A percentile compares a stretch with the other conserved stretches of the same genome.
Evolutionary conservation across 2,113 vertebrate genomes (phyloP).

Genomic region (Pseudorhombus dupliciocellatus): DNA sequence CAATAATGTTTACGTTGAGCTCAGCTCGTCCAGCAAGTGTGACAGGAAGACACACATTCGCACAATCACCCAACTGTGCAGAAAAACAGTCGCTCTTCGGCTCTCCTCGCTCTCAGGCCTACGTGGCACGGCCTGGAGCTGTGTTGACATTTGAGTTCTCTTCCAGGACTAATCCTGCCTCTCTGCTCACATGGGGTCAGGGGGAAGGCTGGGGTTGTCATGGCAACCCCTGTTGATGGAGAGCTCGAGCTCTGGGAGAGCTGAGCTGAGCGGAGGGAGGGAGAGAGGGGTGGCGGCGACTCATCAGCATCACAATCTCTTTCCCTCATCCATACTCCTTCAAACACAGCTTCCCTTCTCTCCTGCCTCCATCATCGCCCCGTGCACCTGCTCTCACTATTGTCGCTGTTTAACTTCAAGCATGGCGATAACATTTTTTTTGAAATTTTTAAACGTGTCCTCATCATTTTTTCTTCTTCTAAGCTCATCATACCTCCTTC

Average conservation of each 20-base stretch:
- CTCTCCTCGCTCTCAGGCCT: slow-evolving; percentile 43
- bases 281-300: slow-evolving; percentile 47
- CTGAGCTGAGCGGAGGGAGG: not conserved
- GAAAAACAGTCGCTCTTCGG: slow-evolving; percentile 46
- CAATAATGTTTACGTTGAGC: not conserved
- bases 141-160: slow-evolving; percentile 77
- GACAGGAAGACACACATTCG: slow-evolving; percentile 38
- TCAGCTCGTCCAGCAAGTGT: slow-evolving; percentile 8
- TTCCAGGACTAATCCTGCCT: slow-evolving; percentile 77
- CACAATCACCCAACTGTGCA: slow-evolving; percentile 23
- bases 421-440: not conserved
- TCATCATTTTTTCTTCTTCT: not conserved
- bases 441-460: not conserved
- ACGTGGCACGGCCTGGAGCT: slow-evolving; percentile 74
- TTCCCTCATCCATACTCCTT: slow-evolving; percentile 29
- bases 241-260: slow-evolving; percentile 59
- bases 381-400: not conserved
- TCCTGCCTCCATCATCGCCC: slow-evolving; percentile 24
- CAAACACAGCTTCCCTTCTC: slow-evolving; percentile 25
- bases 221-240: slow-evolving; percentile 76
- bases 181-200: slow-evolving; percentile 78
- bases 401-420: not conserved
- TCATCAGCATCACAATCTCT: slow-evolving; percentile 58
- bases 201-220: slow-evolving; percentile 73
- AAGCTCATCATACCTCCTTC: not conserved